phyloP scores from a whole-genome alignment of 2,888 invertebrate species.

The Brenthis daphne region DNA sequence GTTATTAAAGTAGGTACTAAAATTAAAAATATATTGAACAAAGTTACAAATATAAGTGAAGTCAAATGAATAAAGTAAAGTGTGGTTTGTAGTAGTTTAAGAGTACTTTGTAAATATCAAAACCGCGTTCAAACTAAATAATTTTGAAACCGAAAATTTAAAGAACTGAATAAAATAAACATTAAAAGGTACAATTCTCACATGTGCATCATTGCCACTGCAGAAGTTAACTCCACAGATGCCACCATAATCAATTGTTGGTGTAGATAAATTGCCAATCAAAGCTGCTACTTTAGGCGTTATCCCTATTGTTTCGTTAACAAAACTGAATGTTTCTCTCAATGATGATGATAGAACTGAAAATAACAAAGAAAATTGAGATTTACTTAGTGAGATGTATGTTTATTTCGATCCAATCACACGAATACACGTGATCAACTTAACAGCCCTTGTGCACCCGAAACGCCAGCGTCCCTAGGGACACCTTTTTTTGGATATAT shows the following conservation, averaged over 20 bases:
- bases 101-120: no score
- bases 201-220: slow-evolving; percentile 74
- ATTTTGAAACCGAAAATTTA: neutral
- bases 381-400: no score
- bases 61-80: no score
- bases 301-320: slow-evolving; percentile 49
- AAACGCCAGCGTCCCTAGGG: no score
- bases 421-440: neutral
- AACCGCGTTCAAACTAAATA: neutral
- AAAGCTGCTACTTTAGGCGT: slow-evolving; percentile 45
- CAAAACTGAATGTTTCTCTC: slow-evolving; percentile 52
- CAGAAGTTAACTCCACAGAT: slow-evolving; percentile 90
- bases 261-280: slow-evolving; percentile 47
- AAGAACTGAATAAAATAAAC: neutral
- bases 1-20: no score
- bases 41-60: no score
- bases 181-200: slow-evolving; percentile 42
- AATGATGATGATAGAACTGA: slow-evolving; percentile 71
- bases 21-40: no score
- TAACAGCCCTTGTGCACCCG: neutral
- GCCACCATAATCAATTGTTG: slow-evolving; percentile 74
- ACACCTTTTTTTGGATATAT: no score
- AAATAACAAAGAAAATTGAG: slow-evolving; percentile 23
- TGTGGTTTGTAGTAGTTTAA: no score
- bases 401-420: no score